A percentile compares a stretch with the other conserved stretches of the same genome.
Evolutionary conservation across 2,888 invertebrate species (phyloP).

Genomic region (Rhagonycha fulva): DNA sequence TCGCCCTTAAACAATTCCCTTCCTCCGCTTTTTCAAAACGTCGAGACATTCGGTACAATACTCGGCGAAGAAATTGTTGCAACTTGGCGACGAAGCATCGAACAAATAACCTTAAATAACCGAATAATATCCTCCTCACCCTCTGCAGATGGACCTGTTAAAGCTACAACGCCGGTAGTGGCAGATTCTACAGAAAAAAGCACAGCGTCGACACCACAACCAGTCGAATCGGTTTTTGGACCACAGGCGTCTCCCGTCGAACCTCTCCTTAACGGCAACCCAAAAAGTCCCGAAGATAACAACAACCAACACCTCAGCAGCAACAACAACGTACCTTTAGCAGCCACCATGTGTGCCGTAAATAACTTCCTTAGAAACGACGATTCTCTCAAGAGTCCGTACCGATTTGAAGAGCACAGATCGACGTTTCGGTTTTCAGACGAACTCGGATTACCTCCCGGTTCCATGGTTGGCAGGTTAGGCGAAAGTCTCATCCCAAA

Average conservation of each 20-base stretch:
- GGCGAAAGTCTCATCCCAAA: conserved; percentile 92
- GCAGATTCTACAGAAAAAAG: conserved; percentile 51
- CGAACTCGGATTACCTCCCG: conserved; percentile 77
- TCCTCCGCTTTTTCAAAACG: conserved; percentile 66
- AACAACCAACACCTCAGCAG: conserved; percentile 57
- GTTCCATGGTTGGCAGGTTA: conserved; percentile 80
- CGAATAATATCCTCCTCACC: conserved; percentile 43
- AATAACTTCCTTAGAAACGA: conserved; percentile 52
- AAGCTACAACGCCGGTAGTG: conserved; percentile 56
- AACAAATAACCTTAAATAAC: conserved; percentile 55
- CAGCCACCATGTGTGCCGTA: conserved; percentile 56
- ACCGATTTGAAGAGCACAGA: conserved; percentile 81
- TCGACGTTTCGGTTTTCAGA: conserved; percentile 84
- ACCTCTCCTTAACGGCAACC: conserved; percentile 53
- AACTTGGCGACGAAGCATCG: conserved; percentile 75
- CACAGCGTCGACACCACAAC: conserved; percentile 59
- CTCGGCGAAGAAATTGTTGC: conserved; percentile 84
- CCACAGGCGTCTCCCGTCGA: conserved; percentile 43
- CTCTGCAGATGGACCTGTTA: conserved; percentile 43
- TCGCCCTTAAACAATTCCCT: conserved; percentile 45
- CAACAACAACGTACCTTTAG: conserved; percentile 59
- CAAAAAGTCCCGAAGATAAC: conserved; percentile 61
- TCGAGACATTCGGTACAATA: conserved; percentile 73
- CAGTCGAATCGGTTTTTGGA: conserved; percentile 49
- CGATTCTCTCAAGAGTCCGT: conserved; percentile 66